phyloP scores from a whole-genome alignment of 92 coral and sea anemone species.

The Chrysogorgia sp. region DNA sequence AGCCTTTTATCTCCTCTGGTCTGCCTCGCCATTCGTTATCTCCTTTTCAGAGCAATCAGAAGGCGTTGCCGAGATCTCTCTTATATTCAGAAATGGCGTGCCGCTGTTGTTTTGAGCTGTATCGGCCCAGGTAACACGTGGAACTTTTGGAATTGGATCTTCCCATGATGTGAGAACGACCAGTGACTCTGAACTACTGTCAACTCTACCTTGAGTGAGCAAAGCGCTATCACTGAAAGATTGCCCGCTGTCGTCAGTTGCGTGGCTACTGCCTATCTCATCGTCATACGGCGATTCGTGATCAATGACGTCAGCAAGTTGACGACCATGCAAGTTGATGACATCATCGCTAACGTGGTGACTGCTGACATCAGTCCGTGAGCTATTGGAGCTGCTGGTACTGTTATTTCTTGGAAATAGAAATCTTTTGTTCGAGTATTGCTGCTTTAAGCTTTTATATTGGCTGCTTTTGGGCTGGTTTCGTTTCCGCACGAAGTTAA shows the following conservation, averaged over 20 bases:
- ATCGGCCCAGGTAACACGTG: constrained; percentile 40
- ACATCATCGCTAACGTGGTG: not conserved
- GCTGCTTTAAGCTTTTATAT: not conserved
- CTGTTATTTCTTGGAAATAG: not conserved
- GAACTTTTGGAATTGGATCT: not conserved
- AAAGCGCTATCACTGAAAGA: not conserved
- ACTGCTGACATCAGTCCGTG: not conserved
- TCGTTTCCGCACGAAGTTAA: not conserved
- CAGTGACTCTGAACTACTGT: not conserved
- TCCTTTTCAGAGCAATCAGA: too few relatives aligned
- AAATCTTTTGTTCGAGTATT: not conserved
- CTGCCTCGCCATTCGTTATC: too few relatives aligned
- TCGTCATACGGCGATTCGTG: not conserved
- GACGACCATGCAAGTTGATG: not conserved
- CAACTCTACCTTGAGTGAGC: not conserved
- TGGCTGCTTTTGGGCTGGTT: not conserved
- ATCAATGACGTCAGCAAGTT: not conserved
- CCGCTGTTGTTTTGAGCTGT: constrained; percentile 1
- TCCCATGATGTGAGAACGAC: not conserved
- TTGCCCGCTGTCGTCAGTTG: not conserved
- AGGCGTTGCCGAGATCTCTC: constrained; percentile 37
- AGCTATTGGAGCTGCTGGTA: not conserved
- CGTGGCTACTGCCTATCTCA: not conserved
- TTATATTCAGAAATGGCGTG: constrained; percentile 25
- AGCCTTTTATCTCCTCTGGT: too few relatives aligned